Base-by-base conservation (phyloP, 2,888 invertebrate genomes). In the Mechanitis mazaeus region DNA sequence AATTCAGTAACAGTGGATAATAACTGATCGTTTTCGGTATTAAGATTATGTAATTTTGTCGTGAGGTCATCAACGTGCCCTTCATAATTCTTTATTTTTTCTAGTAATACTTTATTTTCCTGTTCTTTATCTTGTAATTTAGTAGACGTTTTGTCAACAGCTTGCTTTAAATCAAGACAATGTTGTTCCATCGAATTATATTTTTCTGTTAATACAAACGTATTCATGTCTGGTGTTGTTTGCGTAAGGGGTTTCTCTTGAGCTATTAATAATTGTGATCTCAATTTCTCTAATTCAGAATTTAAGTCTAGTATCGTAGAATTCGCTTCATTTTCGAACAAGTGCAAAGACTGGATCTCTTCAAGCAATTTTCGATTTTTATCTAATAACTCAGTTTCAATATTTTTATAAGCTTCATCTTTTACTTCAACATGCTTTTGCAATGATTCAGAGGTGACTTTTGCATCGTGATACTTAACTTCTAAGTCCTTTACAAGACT, bases 1-100 rank as follows among this genome's bases (percentile, higher is more conserved):
- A 91, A 73, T 69, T 91, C 91, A 20, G 90, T 78, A 28, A 90
- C 85, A 46, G 83, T 85, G 35, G 89, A 88, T 9, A 91, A 69
- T 60, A 91, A 75, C 71, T 80, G 80, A 71, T 90, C 85, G 75
- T 87, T 87, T 79, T 89, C 86, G 60, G 75, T 71, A 69, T 90
- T 88, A 38, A 91, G 74, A 57, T 86, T 78, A 67, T 79, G 72
- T 20, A 87, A 67, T 69, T 85, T 86, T 45, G 67, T 66, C 65
- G 81, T 81, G 11, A 90, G 68, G 54, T 85, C 81, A n/a, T 69
- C 68, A 31, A 50, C 31, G 28, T 50, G 31, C 31, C n/a, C 50
- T 50, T 50, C 50, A 31, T 50, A 11, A 31, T 31, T 31, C 50
- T 9, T 11, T 6, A 50, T 31, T 50, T 9, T 50, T 9, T 50